phyloP scores from a whole-genome alignment of 2,797 vertebrate genomes.

The Spatula versicolor region DNA sequence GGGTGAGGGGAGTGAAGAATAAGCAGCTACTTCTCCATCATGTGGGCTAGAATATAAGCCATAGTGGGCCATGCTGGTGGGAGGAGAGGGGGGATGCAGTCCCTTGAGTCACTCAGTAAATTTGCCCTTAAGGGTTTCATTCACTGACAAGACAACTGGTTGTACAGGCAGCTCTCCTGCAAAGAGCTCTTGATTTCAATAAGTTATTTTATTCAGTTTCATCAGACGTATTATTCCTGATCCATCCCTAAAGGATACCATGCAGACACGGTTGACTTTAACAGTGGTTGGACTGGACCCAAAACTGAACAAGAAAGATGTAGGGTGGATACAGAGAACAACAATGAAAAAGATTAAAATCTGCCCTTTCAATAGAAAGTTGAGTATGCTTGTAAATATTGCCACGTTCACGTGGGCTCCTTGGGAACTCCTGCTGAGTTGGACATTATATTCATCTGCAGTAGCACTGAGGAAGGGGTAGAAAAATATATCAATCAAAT shows the following conservation, averaged over 20 bases:
- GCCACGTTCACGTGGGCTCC: background rate
- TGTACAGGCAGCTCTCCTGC: background rate
- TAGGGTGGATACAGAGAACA: constrained; percentile 5
- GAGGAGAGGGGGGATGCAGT: background rate
- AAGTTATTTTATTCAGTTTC: background rate
- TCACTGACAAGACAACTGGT: background rate
- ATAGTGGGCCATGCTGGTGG: background rate
- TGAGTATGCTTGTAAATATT: constrained; percentile 28
- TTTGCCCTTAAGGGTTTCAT: background rate
- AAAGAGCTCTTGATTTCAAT: background rate
- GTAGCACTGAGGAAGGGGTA: background rate
- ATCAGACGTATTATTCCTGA: background rate
- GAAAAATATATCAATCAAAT: constrained; percentile 41
- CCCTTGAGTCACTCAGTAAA: background rate
- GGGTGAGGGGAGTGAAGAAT: constrained; percentile 26
- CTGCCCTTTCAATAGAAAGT: constrained; percentile 22
- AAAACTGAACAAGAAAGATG: constrained; percentile 8
- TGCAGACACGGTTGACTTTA: background rate
- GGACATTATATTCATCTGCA: constrained; percentile 22
- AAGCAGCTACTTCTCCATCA: constrained; percentile 31
- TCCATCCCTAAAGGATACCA: background rate
- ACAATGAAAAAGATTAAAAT: constrained; percentile 53
- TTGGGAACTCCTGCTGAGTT: constrained; percentile 15
- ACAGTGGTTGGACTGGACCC: background rate
- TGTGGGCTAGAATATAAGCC: background rate